A percentile compares a stretch with the other conserved stretches of the same genome.
Conservation (phyloP, 2,797 vertebrate species). For the Lerista edwardsae region DNA sequence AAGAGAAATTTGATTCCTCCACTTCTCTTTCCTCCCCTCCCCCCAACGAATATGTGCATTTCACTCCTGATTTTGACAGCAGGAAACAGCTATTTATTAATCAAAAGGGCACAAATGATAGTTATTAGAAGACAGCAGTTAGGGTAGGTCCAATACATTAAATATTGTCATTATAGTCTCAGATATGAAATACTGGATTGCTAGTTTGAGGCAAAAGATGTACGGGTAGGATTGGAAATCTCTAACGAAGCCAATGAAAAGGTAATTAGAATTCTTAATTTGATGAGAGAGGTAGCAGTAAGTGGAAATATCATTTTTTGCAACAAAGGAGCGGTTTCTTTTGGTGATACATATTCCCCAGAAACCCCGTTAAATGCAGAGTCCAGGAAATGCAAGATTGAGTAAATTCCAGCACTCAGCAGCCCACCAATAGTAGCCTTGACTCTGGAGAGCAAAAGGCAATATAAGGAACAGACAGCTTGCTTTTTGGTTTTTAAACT, state of each 20-base stretch:
- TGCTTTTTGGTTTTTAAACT: background rate
- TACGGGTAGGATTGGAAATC: background rate
- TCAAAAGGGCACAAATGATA: slow-evolving; percentile 81
- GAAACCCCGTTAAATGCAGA: background rate
- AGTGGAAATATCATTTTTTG: background rate
- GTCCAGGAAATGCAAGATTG: background rate
- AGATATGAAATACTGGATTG: slow-evolving; percentile 27
- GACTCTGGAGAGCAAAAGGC: background rate
- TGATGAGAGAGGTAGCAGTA: background rate
- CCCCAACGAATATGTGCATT: slow-evolving; percentile 82
- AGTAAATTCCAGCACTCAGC: background rate
- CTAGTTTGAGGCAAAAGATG: background rate
- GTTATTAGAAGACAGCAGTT: slow-evolving; percentile 86
- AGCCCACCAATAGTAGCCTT: background rate
- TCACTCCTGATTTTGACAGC: slow-evolving; percentile 70
- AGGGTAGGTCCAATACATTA: slow-evolving; percentile 40
- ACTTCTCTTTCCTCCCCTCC: slow-evolving; percentile 69
- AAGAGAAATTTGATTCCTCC: slow-evolving; percentile 86
- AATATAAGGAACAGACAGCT: background rate
- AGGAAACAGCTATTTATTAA: slow-evolving; percentile 76
- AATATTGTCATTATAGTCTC: slow-evolving; percentile 49
- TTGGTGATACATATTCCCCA: no score
- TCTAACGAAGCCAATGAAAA: background rate
- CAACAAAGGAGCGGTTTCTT: background rate
- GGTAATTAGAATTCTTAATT: background rate